Evolutionary conservation across 2,888 invertebrate genomes (phyloP).

Genomic region (Anarsia innoxiella): DNA sequence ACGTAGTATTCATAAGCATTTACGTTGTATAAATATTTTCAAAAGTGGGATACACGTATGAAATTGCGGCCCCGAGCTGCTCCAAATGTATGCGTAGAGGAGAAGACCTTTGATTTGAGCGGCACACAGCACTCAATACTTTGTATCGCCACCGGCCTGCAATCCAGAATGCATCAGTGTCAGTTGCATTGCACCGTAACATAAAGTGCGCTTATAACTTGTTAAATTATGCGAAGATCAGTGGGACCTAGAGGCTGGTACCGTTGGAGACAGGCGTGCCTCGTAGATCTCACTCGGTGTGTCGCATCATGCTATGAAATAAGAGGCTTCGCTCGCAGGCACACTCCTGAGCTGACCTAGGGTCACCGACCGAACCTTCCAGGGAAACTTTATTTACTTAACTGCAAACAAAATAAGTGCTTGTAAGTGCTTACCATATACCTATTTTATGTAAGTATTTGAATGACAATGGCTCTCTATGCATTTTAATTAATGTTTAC

Average conservation of each 20-base stretch:
- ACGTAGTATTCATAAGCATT: no score
- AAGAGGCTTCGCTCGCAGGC: conserved; percentile 22
- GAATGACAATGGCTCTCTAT: no score
- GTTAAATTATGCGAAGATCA: conserved; percentile 18
- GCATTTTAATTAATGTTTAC: no score
- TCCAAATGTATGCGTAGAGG: conserved; percentile 1
- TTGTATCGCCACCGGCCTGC: conserved; percentile 8
- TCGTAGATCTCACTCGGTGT: conserved; percentile 11
- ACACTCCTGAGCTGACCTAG: conserved; percentile 14
- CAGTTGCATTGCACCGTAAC: conserved; percentile 10
- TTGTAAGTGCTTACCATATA: no score
- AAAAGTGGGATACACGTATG: conserved; percentile 2
- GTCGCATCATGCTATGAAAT: conserved; percentile 18
- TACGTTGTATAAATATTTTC: no score
- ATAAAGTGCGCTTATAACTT: conserved; percentile 10
- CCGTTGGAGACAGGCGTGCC: conserved; percentile 31
- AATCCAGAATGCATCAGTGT: conserved; percentile 10
- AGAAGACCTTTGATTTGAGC: no score
- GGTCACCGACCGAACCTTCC: conserved; percentile 32
- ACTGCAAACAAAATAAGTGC: no score
- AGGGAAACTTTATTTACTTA: no score
- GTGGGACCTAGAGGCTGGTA: conserved; percentile 18
- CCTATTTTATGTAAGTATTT: no score
- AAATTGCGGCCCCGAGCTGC: conserved; percentile 8
- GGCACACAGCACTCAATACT: conserved; percentile 5